Evolutionary conservation across 2,113 vertebrate species (phyloP).

Genomic region (Cavia porcellus): DNA sequence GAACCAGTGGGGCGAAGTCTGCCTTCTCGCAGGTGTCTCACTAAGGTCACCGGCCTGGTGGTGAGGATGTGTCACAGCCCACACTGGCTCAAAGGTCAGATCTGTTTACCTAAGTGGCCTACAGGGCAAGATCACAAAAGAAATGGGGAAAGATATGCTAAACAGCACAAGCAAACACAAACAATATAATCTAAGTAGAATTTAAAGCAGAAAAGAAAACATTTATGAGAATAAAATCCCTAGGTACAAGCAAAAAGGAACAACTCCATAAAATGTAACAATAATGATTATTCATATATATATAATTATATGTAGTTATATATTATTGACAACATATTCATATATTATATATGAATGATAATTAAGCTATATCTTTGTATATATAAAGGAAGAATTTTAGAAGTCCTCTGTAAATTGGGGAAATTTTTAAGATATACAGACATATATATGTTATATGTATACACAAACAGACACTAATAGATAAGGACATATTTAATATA

Average conservation of each 20-base stretch:
- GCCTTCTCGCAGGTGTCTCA: neutral
- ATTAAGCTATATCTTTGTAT: neutral
- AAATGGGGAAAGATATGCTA: neutral
- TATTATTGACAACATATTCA: too few relatives aligned
- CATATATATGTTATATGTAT: neutral
- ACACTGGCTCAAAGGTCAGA: neutral
- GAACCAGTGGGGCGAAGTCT: neutral
- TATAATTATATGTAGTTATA: neutral
- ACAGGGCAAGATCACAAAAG: neutral
- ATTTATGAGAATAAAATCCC: neutral
- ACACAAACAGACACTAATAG: neutral
- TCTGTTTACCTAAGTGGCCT: neutral
- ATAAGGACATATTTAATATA: neutral
- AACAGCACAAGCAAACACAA: neutral
- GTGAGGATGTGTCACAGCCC: neutral
- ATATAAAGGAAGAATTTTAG: neutral
- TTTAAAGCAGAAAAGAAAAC: neutral
- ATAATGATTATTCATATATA: neutral
- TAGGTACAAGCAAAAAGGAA: slow-evolving; percentile 3
- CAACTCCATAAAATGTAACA: neutral
- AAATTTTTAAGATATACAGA: neutral
- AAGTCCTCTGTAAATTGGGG: neutral
- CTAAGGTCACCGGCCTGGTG: neutral
- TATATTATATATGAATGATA: neutral
- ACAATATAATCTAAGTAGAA: neutral